Evolutionary conservation across 2,113 vertebrate species (phyloP).

Genomic region (Salvelinus fontinalis): DNA sequence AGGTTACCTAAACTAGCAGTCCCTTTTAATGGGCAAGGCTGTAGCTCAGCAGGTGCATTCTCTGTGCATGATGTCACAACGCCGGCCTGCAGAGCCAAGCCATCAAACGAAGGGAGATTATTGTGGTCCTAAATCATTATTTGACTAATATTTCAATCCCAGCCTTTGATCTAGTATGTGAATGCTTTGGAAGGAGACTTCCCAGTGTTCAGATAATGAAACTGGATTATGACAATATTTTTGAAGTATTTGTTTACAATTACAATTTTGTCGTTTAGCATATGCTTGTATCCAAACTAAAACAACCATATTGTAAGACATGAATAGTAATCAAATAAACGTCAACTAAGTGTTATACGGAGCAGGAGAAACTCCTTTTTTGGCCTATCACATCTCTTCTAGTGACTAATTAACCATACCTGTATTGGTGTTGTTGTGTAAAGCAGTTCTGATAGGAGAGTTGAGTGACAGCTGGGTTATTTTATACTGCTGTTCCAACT

Average conservation of each 20-base stretch:
- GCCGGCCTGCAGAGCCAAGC: constrained; percentile 11
- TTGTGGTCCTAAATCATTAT: constrained; percentile 22
- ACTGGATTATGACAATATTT: not conserved
- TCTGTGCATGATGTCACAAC: constrained; percentile 17
- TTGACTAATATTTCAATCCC: not conserved
- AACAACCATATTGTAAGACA: not conserved
- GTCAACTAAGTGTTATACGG: no score
- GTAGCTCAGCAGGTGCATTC: constrained; percentile 18
- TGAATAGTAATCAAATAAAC: not conserved
- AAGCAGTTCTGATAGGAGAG: not conserved
- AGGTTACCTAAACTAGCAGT: no score
- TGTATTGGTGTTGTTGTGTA: not conserved
- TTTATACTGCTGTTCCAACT: not conserved
- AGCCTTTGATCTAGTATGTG: not conserved
- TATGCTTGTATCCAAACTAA: not conserved
- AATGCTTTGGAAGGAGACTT: not conserved
- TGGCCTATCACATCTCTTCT: not conserved
- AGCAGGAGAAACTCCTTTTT: not conserved
- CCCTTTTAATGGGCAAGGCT: constrained; percentile 16
- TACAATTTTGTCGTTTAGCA: not conserved
- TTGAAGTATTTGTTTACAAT: not conserved
- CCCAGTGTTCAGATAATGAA: not conserved
- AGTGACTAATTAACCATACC: not conserved
- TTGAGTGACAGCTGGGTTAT: not conserved
- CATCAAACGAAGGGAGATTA: constrained; percentile 5